Base-by-base conservation (phyloP, 2,888 invertebrate species). In the Mythimna loreyi region DNA sequence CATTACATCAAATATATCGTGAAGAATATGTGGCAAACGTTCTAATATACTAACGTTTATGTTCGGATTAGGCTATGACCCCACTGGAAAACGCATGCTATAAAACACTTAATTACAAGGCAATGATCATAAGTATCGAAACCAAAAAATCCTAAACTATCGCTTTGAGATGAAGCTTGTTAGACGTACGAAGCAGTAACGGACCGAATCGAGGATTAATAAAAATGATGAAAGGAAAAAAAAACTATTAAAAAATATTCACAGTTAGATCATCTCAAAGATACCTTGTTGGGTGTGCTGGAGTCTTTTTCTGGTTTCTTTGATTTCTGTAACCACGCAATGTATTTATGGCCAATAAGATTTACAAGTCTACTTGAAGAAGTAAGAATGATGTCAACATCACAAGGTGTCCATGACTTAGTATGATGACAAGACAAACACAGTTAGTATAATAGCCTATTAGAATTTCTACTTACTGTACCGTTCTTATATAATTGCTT, bases 231-330 rank as follows among this genome's bases (percentile, higher is more conserved):
- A 62, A 83, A 55, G 13, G 71, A 65, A 80, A 81, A 79, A 69
- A 84, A 81, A 82, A 74, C 74, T 66, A 82, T 79, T 75, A 76
- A 75, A 75, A 80, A 73, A 81, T 77, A 80, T 77, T 73, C 77
- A 83, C 82, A 60, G 72, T 81, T 73, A 87, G 87, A 84, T 88
- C 90, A 87, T 90, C 89, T 90, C 89, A 89, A 90, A 85, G 92
- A 92, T 97, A 97, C 97, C 97, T 97, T 97, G 87, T 96, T 94
- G 86, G 97, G 97, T 90, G 97, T 97, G 91, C 96, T 96, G 91
- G 96, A 97, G 96, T 93, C 97, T 96, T 97, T 97, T 94, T 97
- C 97, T 91, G 96, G 96, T 96, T 97, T 97, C 97, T 97, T 97
- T 96, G 97, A 97, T 96, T 97, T 97, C 97, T 97, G 97, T 88